Evolutionary conservation across 2,888 invertebrate species (phyloP).

Genomic region (Cheilosia variabilis): DNA sequence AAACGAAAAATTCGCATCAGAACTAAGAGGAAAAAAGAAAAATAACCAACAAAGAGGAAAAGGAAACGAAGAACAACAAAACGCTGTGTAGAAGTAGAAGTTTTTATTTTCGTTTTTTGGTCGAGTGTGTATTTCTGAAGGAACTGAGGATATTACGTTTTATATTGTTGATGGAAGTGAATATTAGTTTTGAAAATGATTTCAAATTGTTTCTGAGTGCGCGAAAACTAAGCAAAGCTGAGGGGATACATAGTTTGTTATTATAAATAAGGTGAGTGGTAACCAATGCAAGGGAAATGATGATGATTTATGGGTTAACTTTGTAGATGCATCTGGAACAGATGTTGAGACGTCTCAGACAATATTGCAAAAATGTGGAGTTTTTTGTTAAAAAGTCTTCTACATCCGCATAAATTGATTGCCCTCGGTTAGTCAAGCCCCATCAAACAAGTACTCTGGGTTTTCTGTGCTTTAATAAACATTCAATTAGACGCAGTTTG

Average conservation of each 20-base stretch:
- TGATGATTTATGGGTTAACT: too few relatives aligned
- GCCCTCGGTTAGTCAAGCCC: too few relatives aligned
- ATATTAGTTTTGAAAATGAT: conserved; percentile 14
- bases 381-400: too few relatives aligned
- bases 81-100: conserved; percentile 56
- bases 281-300: too few relatives aligned
- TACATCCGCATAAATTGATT: too few relatives aligned
- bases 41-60: conserved; percentile 78
- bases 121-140: conserved; percentile 23
- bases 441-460: too few relatives aligned
- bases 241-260: background rate
- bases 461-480: too few relatives aligned
- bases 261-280: too few relatives aligned
- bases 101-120: conserved; percentile 28
- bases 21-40: conserved; percentile 83
- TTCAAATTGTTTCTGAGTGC: conserved; percentile 20
- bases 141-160: conserved; percentile 9
- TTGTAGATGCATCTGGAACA: too few relatives aligned
- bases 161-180: conserved; percentile 11
- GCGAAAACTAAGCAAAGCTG: conserved; percentile 3
- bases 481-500: too few relatives aligned
- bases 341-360: too few relatives aligned
- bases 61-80: conserved; percentile 47
- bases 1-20: conserved; percentile 82
- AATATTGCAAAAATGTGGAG: too few relatives aligned